Evolutionary conservation across 1,140 invertebrate genomes (phyloP).

Genomic region (Zeugodacus cucurbitae): DNA sequence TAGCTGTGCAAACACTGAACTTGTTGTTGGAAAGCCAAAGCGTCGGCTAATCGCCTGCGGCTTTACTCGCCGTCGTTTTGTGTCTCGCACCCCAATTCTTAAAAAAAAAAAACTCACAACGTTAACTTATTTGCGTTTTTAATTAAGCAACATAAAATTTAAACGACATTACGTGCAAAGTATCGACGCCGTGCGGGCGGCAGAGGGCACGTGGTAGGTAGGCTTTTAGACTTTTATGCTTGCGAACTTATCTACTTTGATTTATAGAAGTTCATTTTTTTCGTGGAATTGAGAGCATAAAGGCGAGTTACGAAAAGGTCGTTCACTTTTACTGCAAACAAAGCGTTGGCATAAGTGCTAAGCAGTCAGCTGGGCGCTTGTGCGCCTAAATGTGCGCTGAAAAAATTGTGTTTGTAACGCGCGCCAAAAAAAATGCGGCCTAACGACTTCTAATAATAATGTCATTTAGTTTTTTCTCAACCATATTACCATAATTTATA

Average conservation of each 20-base stretch:
- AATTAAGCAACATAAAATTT: slow-evolving; percentile 25
- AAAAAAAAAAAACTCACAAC: not conserved
- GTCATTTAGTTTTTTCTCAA: not conserved
- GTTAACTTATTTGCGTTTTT: not conserved
- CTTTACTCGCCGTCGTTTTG: not conserved
- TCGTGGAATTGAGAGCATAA: not conserved
- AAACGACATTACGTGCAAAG: slow-evolving; percentile 6
- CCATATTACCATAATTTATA: not conserved
- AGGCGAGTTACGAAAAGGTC: not conserved
- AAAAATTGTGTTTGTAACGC: not conserved
- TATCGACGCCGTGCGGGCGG: not conserved
- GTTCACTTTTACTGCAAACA: not conserved
- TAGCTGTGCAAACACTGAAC: no score
- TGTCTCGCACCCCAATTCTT: not conserved
- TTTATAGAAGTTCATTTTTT: not conserved
- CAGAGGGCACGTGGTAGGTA: not conserved
- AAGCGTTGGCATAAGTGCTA: no score
- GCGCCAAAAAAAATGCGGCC: not conserved
- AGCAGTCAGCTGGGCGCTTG: not conserved
- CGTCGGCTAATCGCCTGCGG: not conserved
- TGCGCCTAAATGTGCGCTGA: not conserved
- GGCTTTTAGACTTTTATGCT: not conserved
- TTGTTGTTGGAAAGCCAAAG: not conserved
- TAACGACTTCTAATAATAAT: not conserved
- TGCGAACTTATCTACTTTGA: not conserved